Evolutionary conservation across 53 echinoderm and acorn worm species (phyloP).

Genomic region (Paelopatides confundens): DNA sequence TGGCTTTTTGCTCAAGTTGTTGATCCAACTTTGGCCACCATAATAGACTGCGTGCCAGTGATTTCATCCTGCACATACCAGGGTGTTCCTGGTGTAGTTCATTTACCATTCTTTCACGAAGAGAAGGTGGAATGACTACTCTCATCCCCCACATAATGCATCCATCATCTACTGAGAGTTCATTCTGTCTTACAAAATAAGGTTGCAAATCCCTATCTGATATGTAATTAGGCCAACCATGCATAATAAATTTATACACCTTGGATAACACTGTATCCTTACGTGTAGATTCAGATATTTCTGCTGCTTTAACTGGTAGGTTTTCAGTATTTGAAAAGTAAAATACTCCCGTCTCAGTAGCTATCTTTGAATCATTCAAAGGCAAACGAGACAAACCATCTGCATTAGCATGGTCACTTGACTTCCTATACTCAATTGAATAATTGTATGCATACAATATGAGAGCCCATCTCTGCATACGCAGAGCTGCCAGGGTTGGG

Average conservation of each 20-base stretch:
- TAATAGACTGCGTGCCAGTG: conserved; percentile 41
- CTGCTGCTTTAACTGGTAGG: background rate
- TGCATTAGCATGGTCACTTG: conserved; percentile 62
- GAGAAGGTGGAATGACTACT: background rate
- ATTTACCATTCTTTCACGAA: background rate
- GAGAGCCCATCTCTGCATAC: conserved; percentile 48
- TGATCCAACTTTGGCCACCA: conserved; percentile 63
- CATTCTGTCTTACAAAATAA: background rate
- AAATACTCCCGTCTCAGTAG: background rate
- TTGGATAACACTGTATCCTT: conserved; percentile 50
- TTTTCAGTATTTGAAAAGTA: background rate
- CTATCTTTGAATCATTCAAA: background rate
- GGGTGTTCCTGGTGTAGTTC: conserved; percentile 45
- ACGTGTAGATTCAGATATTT: conserved; percentile 46
- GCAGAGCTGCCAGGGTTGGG: conserved; percentile 56
- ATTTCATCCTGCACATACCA: conserved; percentile 57
- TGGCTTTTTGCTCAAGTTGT: conserved; percentile 50
- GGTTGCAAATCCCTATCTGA: background rate
- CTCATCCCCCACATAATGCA: conserved; percentile 4
- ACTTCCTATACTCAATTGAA: conserved; percentile 56
- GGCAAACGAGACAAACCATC: conserved; percentile 19
- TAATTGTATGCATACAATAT: conserved; percentile 62
- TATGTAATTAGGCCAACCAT: background rate
- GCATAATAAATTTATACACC: background rate
- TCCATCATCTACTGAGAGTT: background rate